Evolutionary conservation across 2,888 invertebrate genomes (phyloP), one percentile per base, ranked within the genome.

Genomic region (Acronicta alni): DNA sequence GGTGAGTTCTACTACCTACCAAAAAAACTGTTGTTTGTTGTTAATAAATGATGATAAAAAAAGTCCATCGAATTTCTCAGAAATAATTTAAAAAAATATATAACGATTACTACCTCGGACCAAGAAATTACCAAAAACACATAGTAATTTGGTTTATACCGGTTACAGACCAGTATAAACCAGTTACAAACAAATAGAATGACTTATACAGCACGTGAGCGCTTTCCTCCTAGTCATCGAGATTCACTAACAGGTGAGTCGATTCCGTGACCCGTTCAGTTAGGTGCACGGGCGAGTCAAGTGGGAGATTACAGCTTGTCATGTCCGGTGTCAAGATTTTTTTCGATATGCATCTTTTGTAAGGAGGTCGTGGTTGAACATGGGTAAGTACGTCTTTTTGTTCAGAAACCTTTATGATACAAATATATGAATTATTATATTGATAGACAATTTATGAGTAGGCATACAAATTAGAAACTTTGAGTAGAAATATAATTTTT

Each of bases 161-260:
- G n/a, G n/a, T n/a, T n/a, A n/a, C n/a, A n/a, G 63, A 75, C 75
- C 55, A 65, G 70, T 73, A 68, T 58, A 68, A 72, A 67, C 68
- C 71, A 63, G 77, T 73, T 57, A 67, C 51, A 58, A 71, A 72
- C 76, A 73, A 77, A 74, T 66, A 79, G 79, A 80, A 79, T 84
- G 81, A 84, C 85, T 85, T 70, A 80, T 76, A 77, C 70, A 68
- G 64, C 71, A 73, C 61, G 65, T 75, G 79, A 83, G 76, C 77
- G 80, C 75, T 82, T 89, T 84, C 80, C 67, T 84, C 63, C 77
- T 75, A 82, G 80, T 87, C 85, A 86, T 87, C 80, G 67, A 75
- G 80, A 77, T 72, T 73, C 64, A 72, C 78, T 75, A 82, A 83
- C 86, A 86, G 84, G 85, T 87, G 83, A 83, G 62, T 72, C 56